Evolutionary conservation across 2,113 vertebrate species (phyloP), one percentile per base, ranked within the genome.

Genomic region (Gnathonemus longibarbis): DNA sequence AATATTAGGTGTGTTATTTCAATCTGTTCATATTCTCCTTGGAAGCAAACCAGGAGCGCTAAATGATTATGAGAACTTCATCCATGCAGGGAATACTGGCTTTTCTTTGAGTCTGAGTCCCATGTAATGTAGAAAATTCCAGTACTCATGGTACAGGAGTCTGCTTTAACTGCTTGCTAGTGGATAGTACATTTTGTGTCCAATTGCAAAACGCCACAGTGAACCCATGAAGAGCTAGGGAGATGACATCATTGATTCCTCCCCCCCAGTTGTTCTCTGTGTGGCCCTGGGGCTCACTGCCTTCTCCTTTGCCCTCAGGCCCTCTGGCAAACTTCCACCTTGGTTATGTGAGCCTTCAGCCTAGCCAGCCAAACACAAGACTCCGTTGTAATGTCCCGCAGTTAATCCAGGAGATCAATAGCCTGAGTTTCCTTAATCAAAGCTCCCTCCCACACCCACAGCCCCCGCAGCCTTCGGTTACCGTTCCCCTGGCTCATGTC

Each of bases 351-450:
- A 85, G 77, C 52, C 84, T 90, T 91, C 90, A 66, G 89, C 56
- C 86, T 19, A 66, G 85, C 70, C 8, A 91, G 91, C 88, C 89
- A 53, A 88, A 90, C 91, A 93, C 94, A 95, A 92, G 48, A 88
- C 90, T 86, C 17, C 9, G 87, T 92, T 93, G 89, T 88, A 90
- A 93, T 86, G 77, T 90, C 89, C 91, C 88, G 88, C 86, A 90
- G 94, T 94, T 95, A 92, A 94, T 94, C 93, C 77, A 83, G 19
- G 53, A 93, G 89, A 93, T 93, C 90, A 92, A 90, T 93, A 93
- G 52, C 88, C 88, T 46, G 49, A 11, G 77, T 90, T 84, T 93
- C 88, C 93, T 94, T 92, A 93, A 91, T 93, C 91, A 92, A 90
- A 89, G 70, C 74, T 19, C 48, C 84, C 19, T 45, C 46, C 45